phyloP scores from a whole-genome alignment of 2,113 vertebrate species.

The Glaucomys volans region DNA sequence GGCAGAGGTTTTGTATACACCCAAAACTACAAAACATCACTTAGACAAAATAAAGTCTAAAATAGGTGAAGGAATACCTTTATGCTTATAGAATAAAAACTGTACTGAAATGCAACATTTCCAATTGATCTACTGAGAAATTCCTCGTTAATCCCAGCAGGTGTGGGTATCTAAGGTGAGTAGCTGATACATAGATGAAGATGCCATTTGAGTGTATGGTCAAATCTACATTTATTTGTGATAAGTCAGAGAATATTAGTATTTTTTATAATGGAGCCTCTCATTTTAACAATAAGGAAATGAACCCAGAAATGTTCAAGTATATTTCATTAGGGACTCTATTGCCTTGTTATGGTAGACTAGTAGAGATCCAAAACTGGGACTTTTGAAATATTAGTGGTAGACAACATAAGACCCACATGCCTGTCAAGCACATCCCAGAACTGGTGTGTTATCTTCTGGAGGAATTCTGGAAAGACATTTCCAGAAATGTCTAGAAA shows the following conservation, averaged over 20 bases:
- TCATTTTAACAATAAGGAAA: neutral
- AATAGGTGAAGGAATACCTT: neutral
- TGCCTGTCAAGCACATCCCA: neutral
- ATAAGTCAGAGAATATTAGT: neutral
- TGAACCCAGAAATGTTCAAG: neutral
- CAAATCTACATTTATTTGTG: neutral
- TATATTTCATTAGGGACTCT: accelerated
- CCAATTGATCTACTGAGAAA: neutral
- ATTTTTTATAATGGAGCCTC: neutral
- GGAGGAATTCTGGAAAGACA: neutral
- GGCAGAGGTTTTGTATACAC: neutral
- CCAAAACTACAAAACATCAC: neutral
- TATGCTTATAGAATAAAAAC: neutral
- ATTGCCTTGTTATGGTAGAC: neutral
- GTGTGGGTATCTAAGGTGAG: neutral
- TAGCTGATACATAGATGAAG: neutral
- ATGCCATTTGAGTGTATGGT: neutral
- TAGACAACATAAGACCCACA: neutral
- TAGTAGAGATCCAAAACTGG: neutral
- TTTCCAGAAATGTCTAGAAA: no score
- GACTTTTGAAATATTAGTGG: neutral
- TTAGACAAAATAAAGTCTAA: neutral
- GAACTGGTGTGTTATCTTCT: neutral
- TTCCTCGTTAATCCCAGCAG: neutral
- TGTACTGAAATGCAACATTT: neutral